Percentiles rank a stretch among this genome's conserved stretches.
These are phyloP conservation scores for Tamias sibiricus DNA, from an alignment of 2,113 vertebrate genomes.

Conservation along the genomic window DNA sequence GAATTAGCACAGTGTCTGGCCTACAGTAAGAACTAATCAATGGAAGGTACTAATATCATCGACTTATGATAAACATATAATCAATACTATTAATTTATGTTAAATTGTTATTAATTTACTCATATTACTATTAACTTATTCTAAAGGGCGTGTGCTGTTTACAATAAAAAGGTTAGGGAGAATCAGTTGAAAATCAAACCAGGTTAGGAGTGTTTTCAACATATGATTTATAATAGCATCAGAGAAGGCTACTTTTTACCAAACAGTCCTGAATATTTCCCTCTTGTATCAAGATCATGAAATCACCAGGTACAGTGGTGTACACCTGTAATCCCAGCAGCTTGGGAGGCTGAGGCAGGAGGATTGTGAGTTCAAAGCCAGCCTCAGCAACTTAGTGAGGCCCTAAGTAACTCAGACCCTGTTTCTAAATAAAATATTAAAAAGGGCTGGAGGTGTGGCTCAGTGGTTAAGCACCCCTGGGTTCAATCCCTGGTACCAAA, in stretches of 20 bases:
- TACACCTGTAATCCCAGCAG: too few species aligned
- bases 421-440: too few species aligned
- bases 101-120: neutral
- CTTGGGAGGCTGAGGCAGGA: too few species aligned
- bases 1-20: neutral
- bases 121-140: neutral
- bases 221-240: neutral
- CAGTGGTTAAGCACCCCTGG: too few species aligned
- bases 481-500: too few species aligned
- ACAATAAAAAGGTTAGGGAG: neutral
- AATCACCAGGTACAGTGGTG: too few species aligned
- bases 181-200: neutral
- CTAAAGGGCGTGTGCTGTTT: neutral
- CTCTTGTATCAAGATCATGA: neutral
- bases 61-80: neutral
- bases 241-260: neutral
- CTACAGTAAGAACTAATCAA: neutral
- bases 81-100: neutral
- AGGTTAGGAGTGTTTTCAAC: neutral
- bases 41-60: neutral
- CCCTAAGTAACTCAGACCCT: too few species aligned
- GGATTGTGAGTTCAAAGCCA: too few species aligned
- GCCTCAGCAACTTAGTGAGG: too few species aligned
- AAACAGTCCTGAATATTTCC: neutral
- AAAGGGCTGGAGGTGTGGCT: too few species aligned